Conservation (phyloP, 2,113 vertebrate genomes). For the Takifugu bimaculatus region DNA sequence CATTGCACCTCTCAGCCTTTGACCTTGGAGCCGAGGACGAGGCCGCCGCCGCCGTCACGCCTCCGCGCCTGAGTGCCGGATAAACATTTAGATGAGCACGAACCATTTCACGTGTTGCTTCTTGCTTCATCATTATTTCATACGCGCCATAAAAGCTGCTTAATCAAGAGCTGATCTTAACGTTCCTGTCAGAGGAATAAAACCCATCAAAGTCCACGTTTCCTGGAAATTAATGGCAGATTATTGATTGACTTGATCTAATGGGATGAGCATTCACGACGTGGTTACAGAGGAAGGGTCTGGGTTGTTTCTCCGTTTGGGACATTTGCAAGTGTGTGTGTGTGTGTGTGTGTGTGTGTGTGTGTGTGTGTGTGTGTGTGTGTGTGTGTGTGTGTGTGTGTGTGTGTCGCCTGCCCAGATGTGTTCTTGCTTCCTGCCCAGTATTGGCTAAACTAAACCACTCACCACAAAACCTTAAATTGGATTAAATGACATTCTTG, state of each 20-base stretch:
- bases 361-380: background rate
- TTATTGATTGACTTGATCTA: slow-evolving; percentile 32
- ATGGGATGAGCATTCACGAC: slow-evolving; percentile 3
- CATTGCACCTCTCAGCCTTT: too few relatives aligned
- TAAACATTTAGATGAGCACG: background rate
- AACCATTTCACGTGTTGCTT: background rate
- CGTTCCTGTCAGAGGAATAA: slow-evolving; percentile 34
- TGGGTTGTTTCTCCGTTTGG: background rate
- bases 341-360: background rate
- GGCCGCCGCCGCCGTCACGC: too few relatives aligned
- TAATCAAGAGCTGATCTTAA: slow-evolving; percentile 28
- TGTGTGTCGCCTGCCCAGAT: background rate
- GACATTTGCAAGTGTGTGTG: background rate
- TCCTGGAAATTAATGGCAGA: slow-evolving; percentile 43
- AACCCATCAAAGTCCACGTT: slow-evolving; percentile 34
- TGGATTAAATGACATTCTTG: too few relatives aligned
- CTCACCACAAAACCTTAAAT: too few relatives aligned
- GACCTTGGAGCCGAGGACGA: too few relatives aligned
- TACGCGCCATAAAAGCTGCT: background rate
- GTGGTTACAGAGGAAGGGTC: background rate
- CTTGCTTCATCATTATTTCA: too few relatives aligned
- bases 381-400: slow-evolving; percentile 18
- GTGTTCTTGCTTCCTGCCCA: too few relatives aligned
- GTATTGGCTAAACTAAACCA: too few relatives aligned
- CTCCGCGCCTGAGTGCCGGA: background rate